These are phyloP conservation scores for Hydrozoanthus gracilis DNA, from an alignment of 92 coral and sea anemone genomes.

Conservation along the genomic window DNA sequence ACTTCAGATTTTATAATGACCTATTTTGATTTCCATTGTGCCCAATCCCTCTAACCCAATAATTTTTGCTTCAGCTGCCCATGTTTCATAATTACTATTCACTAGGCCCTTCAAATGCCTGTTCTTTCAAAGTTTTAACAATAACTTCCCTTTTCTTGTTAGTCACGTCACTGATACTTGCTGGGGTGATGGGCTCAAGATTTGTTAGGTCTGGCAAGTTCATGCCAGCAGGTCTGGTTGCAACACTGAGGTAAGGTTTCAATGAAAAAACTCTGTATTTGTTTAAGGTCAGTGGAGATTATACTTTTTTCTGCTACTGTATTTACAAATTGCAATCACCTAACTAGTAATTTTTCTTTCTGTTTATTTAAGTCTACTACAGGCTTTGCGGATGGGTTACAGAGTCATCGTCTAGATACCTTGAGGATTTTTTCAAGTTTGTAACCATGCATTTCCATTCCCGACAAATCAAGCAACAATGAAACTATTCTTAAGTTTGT, in stretches of 20 bases:
- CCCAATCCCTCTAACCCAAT: no score
- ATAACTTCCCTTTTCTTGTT: not conserved
- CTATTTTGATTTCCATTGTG: no score
- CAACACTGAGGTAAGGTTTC: conserved; percentile 75
- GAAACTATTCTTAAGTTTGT: no score
- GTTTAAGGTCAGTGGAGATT: not conserved
- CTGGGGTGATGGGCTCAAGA: conserved; percentile 93
- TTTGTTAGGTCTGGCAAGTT: conserved; percentile 88
- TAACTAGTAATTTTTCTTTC: not conserved
- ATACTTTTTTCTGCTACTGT: no score
- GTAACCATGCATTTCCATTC: no score
- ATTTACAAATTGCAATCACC: not conserved
- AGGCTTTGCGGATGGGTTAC: conserved; percentile 84
- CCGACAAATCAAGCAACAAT: no score
- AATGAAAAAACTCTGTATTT: not conserved
- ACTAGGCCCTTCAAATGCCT: not conserved
- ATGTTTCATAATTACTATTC: no score
- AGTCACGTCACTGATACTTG: conserved; percentile 88
- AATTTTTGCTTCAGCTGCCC: no score
- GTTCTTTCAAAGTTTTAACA: not conserved
- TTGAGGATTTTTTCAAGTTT: not conserved
- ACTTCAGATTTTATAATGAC: no score
- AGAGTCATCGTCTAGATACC: conserved; percentile 60
- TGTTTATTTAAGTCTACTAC: conserved; percentile 60
- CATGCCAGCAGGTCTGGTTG: conserved; percentile 98